These are phyloP conservation scores for Cosmopolites sordidus DNA, from an alignment of 2,888 invertebrate species.

Conservation along the genomic window DNA sequence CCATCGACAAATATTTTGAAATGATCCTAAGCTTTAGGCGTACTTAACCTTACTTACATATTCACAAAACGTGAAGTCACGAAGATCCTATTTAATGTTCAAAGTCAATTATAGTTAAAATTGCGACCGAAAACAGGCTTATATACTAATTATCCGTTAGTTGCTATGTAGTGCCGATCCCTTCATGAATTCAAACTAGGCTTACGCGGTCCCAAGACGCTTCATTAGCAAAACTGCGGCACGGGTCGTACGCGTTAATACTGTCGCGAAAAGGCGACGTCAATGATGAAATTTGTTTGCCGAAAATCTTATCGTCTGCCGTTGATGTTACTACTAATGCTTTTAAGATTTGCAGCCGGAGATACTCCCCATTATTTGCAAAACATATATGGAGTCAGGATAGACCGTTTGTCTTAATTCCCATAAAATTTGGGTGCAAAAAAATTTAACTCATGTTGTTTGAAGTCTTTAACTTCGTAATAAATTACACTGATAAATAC, in stretches of 20 bases:
- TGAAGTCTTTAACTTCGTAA: too few species aligned
- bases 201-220: constrained; percentile 16
- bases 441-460: too few species aligned
- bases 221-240: constrained; percentile 21
- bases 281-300: constrained; percentile 10
- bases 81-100: constrained; percentile 1
- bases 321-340: background rate
- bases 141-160: constrained; percentile 22
- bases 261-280: constrained; percentile 5
- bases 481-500: too few species aligned
- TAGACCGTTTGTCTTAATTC: too few species aligned
- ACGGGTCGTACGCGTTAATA: constrained; percentile 8
- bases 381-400: too few species aligned
- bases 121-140: constrained; percentile 19
- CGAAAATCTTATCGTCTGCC: background rate
- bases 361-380: too few species aligned
- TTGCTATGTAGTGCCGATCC: constrained; percentile 16
- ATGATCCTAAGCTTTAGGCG: too few species aligned
- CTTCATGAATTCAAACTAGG: constrained; percentile 19
- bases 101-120: constrained; percentile 10
- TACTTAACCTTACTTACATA: too few species aligned
- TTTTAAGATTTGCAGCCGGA: too few species aligned
- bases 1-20: too few species aligned
- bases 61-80: background rate
- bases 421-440: too few species aligned